These are phyloP conservation scores for Ondatra zibethicus DNA, from an alignment of 2,113 vertebrate genomes.

Conservation along the genomic window DNA sequence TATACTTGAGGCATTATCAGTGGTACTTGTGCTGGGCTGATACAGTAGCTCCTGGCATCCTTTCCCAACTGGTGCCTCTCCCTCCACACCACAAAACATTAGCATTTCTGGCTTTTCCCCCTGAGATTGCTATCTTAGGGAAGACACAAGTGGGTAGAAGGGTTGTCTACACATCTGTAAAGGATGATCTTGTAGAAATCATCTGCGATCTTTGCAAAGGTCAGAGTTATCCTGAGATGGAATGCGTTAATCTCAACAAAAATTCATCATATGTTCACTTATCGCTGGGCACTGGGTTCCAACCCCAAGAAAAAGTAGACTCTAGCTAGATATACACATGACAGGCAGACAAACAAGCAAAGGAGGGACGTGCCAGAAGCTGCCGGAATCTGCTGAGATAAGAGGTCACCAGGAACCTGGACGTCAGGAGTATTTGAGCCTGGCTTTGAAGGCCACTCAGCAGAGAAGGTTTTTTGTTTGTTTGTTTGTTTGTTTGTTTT, in stretches of 20 bases:
- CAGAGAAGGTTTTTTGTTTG: not conserved
- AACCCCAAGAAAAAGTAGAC: not conserved
- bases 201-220: not conserved
- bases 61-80: not conserved
- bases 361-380: not conserved
- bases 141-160: not conserved
- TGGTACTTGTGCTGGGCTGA: not conserved
- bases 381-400: not conserved
- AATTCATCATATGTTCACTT: not conserved
- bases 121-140: slow-evolving; percentile 2
- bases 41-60: not conserved
- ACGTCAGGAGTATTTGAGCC: not conserved
- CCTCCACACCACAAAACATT: not conserved
- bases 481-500: not conserved
- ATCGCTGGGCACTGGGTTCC: not conserved
- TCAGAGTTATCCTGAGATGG: not conserved
- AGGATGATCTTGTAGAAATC: not conserved
- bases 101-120: not conserved
- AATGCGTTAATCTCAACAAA: not conserved
- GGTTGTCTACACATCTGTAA: not conserved
- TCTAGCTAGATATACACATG: not conserved
- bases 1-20: not conserved
- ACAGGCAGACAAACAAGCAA: slow-evolving; percentile 34
- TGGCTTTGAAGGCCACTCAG: not conserved
- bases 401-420: not conserved